Evolutionary conservation across 2,888 invertebrate species (phyloP), one percentile per base, ranked within the genome.

Genomic region (Apocheima hispidaria): DNA sequence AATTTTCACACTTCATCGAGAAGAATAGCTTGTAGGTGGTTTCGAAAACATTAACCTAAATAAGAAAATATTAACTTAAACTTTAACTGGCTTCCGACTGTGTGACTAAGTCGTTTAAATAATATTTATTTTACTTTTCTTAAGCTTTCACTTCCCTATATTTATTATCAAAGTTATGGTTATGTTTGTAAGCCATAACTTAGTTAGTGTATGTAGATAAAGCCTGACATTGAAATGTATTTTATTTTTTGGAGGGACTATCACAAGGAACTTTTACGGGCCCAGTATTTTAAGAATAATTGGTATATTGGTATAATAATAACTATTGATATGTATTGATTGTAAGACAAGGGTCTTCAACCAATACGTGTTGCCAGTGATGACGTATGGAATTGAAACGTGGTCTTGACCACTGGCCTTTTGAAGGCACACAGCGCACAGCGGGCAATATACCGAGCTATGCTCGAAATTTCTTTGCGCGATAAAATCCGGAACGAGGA

Each of bases 111-210:
- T 44, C 55, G 60, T 65, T 63, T 59, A 57, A 63, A 57, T 54
- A 59, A 59, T 69, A 67, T 69, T 69, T 69, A 66, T 64, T 63
- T 63, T 30, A 67, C 63, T 58, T 64, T 69, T 58, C 69, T 54
- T 58, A 21, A 16, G 63, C 69, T 69, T 69, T 69, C 67, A 67
- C 69, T 69, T 69, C 69, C 65, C 66, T 66, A 62, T 62, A 55
- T 58, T 59, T 60, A 65, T 60, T 60, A 54, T 64, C 33, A 48
- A 53, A 51, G 40, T 64, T 56, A 59, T 40, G 44, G 20, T 51
- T 51, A 48, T 48, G 43, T 61, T 54, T 57, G 50, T 58, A 33
- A 66, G 51, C 40, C 36, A 57, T 55, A 63, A 63, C n/a, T 26
- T 7, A 51, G 30, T 38, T n/a, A n/a, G n/a, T n/a, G n/a, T n/a